These are phyloP conservation scores for Istiophorus platypterus DNA, from an alignment of 2,113 vertebrate genomes.

Conservation along the genomic window DNA sequence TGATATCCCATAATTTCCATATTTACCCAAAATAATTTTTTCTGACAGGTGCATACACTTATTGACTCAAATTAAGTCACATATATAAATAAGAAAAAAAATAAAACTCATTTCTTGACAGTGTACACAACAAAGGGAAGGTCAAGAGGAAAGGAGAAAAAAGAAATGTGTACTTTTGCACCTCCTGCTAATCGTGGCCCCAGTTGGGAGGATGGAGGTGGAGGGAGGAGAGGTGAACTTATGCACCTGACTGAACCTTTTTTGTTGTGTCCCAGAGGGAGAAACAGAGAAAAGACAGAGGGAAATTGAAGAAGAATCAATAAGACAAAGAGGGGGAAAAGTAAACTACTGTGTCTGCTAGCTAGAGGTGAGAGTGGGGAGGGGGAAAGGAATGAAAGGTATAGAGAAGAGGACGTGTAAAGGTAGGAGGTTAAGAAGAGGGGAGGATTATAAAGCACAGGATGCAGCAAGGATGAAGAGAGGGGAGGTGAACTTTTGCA, in stretches of 20 bases:
- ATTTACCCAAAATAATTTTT: too few species aligned
- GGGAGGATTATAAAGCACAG: background rate
- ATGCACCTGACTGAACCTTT: conserved; percentile 41
- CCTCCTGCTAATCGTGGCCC: background rate
- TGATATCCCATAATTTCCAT: too few species aligned
- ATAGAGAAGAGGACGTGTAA: background rate
- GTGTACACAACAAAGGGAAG: background rate
- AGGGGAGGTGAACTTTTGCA: conserved; percentile 41
- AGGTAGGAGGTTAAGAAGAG: background rate
- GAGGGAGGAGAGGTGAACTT: conserved; percentile 34
- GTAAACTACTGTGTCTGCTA: conserved; percentile 7
- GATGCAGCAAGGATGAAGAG: conserved; percentile 1
- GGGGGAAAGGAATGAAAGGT: background rate
- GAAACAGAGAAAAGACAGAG: conserved; percentile 17
- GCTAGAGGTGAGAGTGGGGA: conserved; percentile 27
- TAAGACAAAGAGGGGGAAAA: conserved; percentile 15
- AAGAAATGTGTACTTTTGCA: background rate
- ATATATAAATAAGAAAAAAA: too few species aligned
- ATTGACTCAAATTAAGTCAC: too few species aligned
- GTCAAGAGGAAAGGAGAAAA: background rate
- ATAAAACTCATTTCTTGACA: too few species aligned
- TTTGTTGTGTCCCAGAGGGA: conserved; percentile 25
- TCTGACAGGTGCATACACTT: too few species aligned
- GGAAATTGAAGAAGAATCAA: conserved; percentile 26
- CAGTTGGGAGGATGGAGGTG: background rate